Conservation (phyloP, 2,888 invertebrate genomes). For the Coecobrya sp. region DNA sequence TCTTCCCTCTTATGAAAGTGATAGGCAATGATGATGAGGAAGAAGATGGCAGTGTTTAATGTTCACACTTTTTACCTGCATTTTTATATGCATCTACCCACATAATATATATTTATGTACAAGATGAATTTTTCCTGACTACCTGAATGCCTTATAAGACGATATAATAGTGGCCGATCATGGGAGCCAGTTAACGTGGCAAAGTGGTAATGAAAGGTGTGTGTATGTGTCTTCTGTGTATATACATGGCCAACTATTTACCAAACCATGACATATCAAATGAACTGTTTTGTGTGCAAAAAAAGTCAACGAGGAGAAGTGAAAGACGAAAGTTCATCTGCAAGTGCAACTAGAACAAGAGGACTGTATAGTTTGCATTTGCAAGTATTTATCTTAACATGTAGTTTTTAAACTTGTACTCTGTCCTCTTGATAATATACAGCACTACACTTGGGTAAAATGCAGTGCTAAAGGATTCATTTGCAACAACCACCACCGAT, state of each 20-base stretch:
- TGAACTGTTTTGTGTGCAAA: constrained; percentile 42
- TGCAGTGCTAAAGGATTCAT: constrained; percentile 12
- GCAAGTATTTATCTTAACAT: constrained; percentile 1
- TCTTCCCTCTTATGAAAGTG: constrained; percentile 58
- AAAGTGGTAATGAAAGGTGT: constrained; percentile 50
- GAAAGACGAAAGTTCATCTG: constrained; percentile 75
- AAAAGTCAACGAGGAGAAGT: constrained; percentile 61
- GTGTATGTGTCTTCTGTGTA: too few relatives aligned
- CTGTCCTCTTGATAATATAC: background rate
- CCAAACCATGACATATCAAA: constrained; percentile 22
- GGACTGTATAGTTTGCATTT: background rate
- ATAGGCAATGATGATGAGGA: constrained; percentile 40
- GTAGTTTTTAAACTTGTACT: background rate
- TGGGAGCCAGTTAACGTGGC: constrained; percentile 7
- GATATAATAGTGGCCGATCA: background rate
- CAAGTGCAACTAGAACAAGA: constrained; percentile 26
- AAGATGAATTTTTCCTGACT: background rate
- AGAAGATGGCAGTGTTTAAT: constrained; percentile 2
- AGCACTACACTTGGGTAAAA: background rate
- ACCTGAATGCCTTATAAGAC: constrained; percentile 22
- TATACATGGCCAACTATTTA: background rate
- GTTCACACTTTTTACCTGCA: background rate
- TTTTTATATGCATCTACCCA: background rate
- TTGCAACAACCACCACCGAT: background rate
- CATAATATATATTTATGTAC: background rate